These are phyloP conservation scores for Flabesymbios commensalis DNA, from an alignment of 2,888 invertebrate species.

Conservation along the genomic window DNA sequence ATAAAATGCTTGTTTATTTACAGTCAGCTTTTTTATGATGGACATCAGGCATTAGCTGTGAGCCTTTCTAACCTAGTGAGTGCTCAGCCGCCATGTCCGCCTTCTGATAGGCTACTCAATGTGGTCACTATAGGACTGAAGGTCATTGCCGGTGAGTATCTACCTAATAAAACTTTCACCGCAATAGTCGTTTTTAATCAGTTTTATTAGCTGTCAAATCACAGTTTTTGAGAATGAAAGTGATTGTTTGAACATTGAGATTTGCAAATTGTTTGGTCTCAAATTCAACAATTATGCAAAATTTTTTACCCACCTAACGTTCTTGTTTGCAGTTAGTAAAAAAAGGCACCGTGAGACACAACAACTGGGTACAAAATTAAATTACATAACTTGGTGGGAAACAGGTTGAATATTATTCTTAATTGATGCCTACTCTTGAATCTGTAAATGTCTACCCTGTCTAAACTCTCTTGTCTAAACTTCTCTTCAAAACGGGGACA, in stretches of 20 bases:
- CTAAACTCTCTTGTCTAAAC: too few relatives aligned
- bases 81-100: constrained; percentile 92
- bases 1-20: constrained; percentile 34
- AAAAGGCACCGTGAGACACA: too few relatives aligned
- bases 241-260: not conserved
- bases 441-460: too few relatives aligned
- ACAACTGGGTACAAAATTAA: too few relatives aligned
- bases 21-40: constrained; percentile 97
- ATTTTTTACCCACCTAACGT: too few relatives aligned
- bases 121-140: constrained; percentile 83
- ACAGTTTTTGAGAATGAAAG: not conserved
- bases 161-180: not conserved
- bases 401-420: too few relatives aligned
- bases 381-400: too few relatives aligned
- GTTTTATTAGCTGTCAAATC: not conserved
- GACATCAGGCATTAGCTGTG: constrained; percentile 89
- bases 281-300: too few relatives aligned
- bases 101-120: constrained; percentile 88
- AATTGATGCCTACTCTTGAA: too few relatives aligned
- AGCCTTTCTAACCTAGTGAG: constrained; percentile 81
- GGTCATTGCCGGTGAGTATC: constrained; percentile 69
- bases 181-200: not conserved
- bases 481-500: too few relatives aligned
- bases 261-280: not conserved
- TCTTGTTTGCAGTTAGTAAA: too few relatives aligned